Conservation (phyloP, 1,140 invertebrate species). For the Antheraea pernyi region DNA sequence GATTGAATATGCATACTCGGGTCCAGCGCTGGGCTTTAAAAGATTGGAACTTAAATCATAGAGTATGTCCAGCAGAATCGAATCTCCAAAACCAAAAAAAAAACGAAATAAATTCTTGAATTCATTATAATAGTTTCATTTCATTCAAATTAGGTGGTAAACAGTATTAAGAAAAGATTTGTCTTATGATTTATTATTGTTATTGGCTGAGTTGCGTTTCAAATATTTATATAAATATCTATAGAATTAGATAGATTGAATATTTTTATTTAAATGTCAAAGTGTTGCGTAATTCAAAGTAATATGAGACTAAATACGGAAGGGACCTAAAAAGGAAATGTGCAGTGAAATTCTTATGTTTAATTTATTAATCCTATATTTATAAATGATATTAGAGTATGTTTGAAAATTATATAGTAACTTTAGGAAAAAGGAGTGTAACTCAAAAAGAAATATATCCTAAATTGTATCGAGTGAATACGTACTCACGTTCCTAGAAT, state of each 20-base stretch:
- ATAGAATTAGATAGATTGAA: neutral
- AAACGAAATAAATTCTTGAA: neutral
- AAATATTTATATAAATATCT: neutral
- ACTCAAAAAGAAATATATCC: neutral
- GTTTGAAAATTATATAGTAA: neutral
- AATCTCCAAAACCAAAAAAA: neutral
- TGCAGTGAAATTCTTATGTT: neutral
- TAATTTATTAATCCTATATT: constrained; percentile 1
- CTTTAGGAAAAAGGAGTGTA: neutral
- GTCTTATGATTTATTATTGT: neutral
- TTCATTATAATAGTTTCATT: neutral
- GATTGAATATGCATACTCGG: neutral
- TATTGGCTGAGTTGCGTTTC: neutral
- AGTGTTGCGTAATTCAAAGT: neutral
- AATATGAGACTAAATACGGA: neutral
- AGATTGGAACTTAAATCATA: neutral
- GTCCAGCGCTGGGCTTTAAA: neutral
- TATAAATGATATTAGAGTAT: neutral
- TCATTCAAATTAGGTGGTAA: neutral
- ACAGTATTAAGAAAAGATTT: neutral
- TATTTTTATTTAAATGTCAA: neutral
- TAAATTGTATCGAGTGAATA: neutral
- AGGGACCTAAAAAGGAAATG: neutral
- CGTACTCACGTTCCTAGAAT: too few species aligned
- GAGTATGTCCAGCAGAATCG: neutral